A percentile compares a stretch with the other conserved stretches of the same genome.
Conservation (phyloP, 2,888 invertebrate species). For the Hirtodrosophila histrioides region DNA sequence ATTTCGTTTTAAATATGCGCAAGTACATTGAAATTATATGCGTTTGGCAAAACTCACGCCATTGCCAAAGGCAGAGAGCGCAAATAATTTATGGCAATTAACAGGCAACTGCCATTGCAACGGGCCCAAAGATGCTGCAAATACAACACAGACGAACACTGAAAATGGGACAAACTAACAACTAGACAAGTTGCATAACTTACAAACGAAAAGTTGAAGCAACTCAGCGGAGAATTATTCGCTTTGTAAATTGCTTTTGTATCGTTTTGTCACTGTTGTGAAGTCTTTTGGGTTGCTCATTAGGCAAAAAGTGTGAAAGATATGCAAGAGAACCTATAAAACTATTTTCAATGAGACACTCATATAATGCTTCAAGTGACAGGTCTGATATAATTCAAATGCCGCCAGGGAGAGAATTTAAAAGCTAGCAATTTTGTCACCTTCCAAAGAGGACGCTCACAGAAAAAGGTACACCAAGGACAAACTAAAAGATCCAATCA, state of each 20-base stretch:
- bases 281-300: slow-evolving; percentile 27
- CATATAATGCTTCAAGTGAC: not conserved
- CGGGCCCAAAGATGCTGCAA: slow-evolving; percentile 9
- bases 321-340: not conserved
- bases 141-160: not conserved
- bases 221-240: slow-evolving; percentile 47
- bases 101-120: slow-evolving; percentile 35
- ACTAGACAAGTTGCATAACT: slow-evolving; percentile 27
- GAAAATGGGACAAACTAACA: slow-evolving; percentile 21
- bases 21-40: slow-evolving; percentile 64
- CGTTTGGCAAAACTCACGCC: slow-evolving; percentile 14
- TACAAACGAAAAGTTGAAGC: slow-evolving; percentile 48
- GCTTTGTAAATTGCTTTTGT: slow-evolving; percentile 46
- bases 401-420: no score
- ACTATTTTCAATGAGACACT: slow-evolving; percentile 4
- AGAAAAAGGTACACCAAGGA: no score
- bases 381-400: not conserved
- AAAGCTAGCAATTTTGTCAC: no score
- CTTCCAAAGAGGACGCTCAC: no score
- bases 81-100: slow-evolving; percentile 75
- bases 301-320: slow-evolving; percentile 16
- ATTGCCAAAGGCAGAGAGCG: slow-evolving; percentile 16
- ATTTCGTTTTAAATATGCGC: slow-evolving; percentile 57
- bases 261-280: slow-evolving; percentile 46
- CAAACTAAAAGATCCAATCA: no score